Percentiles rank a stretch among this genome's conserved stretches.
Evolutionary conservation across 1,140 invertebrate species (phyloP).

Genomic region (Aphaenogaster ashmeadi): DNA sequence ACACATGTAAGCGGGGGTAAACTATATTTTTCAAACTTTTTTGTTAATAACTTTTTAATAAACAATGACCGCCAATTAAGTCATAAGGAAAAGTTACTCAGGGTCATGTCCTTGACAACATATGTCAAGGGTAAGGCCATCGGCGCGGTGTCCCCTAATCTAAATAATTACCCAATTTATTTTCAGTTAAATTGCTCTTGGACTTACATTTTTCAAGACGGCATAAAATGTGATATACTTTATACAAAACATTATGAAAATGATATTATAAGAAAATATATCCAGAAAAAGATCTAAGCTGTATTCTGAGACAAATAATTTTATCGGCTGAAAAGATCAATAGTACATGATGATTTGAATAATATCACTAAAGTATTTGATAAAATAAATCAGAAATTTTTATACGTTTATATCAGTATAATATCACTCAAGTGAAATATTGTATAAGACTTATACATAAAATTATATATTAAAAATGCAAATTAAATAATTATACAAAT

Average conservation of each 20-base stretch:
- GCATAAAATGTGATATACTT: conserved; percentile 33
- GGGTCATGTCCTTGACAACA: no score
- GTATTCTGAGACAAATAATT: background rate
- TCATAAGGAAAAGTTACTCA: no score
- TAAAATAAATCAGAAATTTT: background rate
- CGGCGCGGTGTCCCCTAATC: no score
- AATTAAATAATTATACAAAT: background rate
- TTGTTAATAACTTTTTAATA: no score
- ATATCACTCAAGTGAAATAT: background rate
- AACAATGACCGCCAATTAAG: no score
- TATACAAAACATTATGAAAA: background rate
- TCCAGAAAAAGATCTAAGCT: background rate
- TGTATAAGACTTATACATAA: no score
- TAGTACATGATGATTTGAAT: background rate
- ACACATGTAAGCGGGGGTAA: no score
- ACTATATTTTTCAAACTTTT: no score
- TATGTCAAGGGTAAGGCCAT: no score
- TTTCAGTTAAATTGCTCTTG: background rate
- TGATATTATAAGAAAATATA: background rate
- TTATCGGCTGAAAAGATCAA: conserved; percentile 7
- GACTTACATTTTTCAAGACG: conserved; percentile 29
- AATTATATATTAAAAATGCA: background rate
- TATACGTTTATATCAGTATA: background rate
- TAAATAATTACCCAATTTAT: no score
- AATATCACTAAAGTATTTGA: background rate